Conservation (phyloP, 2,113 vertebrate genomes). For the Platanista minor region DNA sequence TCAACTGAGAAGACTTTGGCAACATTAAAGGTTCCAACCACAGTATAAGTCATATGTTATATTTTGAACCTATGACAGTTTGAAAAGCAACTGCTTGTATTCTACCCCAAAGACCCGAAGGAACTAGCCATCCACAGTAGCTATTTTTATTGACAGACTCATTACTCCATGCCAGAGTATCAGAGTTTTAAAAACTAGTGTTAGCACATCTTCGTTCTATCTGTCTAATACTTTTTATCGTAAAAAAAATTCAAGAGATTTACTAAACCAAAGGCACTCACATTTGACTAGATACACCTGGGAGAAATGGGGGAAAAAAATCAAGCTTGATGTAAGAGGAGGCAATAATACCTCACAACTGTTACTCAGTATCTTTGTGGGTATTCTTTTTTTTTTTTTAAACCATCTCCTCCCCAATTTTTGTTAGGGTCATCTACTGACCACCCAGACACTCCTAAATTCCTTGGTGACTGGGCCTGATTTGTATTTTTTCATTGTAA, state of each 20-base stretch:
- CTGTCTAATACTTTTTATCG: background rate
- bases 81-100: slow-evolving; percentile 49
- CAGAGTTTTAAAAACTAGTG: background rate
- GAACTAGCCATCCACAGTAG: background rate
- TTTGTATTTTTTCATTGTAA: background rate
- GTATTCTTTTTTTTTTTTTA: background rate
- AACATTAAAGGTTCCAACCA: slow-evolving; percentile 66
- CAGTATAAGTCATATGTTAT: slow-evolving; percentile 36
- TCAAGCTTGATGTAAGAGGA: background rate
- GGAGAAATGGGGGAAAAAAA: background rate
- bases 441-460: background rate
- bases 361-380: background rate
- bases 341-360: background rate
- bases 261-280: background rate
- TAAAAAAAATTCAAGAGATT: background rate
- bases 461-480: background rate
- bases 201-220: slow-evolving; percentile 12
- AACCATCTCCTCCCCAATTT: background rate
- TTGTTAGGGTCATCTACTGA: background rate
- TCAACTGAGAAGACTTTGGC: slow-evolving; percentile 56
- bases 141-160: background rate
- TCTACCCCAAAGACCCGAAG: background rate
- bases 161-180: background rate
- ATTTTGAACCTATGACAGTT: slow-evolving; percentile 46
- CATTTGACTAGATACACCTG: background rate